phyloP scores from a whole-genome alignment of 2,797 vertebrate species.

The Dendrocincla tyrannina region DNA sequence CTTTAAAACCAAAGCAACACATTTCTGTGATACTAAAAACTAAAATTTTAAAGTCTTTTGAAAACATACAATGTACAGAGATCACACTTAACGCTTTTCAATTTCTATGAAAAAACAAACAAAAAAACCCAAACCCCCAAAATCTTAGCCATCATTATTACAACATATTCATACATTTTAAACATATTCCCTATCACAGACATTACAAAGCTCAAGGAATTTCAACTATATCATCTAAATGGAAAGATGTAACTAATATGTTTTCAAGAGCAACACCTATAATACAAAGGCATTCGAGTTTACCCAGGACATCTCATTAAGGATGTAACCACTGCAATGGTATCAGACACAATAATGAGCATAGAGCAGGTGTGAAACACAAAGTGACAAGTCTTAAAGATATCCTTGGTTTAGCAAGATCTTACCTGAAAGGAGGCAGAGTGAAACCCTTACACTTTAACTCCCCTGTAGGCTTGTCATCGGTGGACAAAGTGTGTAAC shows the following conservation, averaged over 20 bases:
- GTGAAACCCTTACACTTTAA: neutral
- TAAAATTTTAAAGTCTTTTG: neutral
- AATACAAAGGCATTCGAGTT: neutral
- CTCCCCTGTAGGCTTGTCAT: neutral
- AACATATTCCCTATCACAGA: neutral
- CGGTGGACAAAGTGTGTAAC: neutral
- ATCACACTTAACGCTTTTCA: neutral
- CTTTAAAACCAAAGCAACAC: neutral
- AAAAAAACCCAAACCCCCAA: neutral
- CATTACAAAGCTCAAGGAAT: neutral
- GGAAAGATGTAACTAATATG: neutral
- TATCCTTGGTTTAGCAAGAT: neutral
- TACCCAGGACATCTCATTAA: neutral
- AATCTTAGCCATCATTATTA: neutral
- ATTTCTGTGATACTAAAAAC: neutral
- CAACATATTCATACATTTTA: neutral
- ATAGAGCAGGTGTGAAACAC: neutral
- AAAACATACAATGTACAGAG: neutral
- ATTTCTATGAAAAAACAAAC: neutral
- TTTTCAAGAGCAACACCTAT: neutral
- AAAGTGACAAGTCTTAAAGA: neutral
- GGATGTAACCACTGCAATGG: neutral
- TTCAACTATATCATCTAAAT: neutral
- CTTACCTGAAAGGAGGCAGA: neutral
- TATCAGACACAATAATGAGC: neutral